Conservation (phyloP, 2,797 vertebrate genomes). For the Psittacula derbiana region DNA sequence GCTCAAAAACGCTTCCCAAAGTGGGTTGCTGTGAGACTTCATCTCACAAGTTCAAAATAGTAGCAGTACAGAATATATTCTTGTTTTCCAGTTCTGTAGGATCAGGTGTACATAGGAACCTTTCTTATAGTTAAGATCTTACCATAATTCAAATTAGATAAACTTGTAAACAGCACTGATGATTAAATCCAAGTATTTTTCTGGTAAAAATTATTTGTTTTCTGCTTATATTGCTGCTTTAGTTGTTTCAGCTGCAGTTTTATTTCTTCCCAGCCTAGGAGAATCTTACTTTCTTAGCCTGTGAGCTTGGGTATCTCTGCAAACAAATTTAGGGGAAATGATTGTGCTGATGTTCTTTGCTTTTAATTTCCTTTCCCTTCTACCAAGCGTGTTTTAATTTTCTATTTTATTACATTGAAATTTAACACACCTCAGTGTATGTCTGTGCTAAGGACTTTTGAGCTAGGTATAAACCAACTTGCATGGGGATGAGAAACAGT, state of each 20-base stretch:
- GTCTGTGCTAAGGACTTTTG: not conserved
- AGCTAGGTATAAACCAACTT: not conserved
- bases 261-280: not conserved
- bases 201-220: not conserved
- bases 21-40: not conserved
- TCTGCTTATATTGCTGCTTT: not conserved
- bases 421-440: not conserved
- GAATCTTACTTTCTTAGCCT: not conserved
- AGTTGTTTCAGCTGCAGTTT: not conserved
- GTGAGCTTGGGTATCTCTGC: not conserved
- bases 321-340: not conserved
- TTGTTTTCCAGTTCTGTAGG: not conserved
- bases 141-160: not conserved
- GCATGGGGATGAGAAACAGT: not conserved
- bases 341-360: not conserved
- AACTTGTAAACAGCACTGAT: not conserved
- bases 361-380: not conserved
- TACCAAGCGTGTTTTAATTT: not conserved
- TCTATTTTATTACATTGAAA: not conserved
- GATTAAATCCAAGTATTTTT: not conserved
- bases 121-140: not conserved
- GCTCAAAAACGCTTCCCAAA: not conserved
- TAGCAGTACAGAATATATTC: rapidly evolving
- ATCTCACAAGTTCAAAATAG: not conserved
- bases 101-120: not conserved